These are phyloP conservation scores for Enteromius viviparus DNA, from an alignment of 2,797 vertebrate genomes.

Conservation along the genomic window DNA sequence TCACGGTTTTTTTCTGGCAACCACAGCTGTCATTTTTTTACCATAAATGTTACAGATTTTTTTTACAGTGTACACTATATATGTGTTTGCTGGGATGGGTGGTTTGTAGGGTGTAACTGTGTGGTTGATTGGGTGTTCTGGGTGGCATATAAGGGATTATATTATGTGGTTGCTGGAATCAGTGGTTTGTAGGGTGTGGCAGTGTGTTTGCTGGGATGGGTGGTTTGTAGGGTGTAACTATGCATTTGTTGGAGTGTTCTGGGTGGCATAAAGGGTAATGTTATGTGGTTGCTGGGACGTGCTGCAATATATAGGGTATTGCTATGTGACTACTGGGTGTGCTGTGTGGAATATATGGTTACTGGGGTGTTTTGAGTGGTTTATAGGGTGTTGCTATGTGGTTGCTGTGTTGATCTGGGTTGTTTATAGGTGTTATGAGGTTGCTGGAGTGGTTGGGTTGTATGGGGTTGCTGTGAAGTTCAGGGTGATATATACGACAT, in stretches of 20 bases:
- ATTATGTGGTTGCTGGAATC: too few species aligned
- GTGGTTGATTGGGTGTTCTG: not conserved
- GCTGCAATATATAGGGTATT: not conserved
- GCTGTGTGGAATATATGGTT: not conserved
- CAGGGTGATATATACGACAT: fast-evolving
- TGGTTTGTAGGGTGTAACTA: not conserved
- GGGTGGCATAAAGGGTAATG: not conserved
- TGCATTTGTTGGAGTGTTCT: not conserved
- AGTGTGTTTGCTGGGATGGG: too few species aligned
- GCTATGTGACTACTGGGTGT: not conserved
- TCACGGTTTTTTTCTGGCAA: too few species aligned
- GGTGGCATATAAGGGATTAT: not conserved
- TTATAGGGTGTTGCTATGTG: not conserved
- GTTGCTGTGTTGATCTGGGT: not conserved
- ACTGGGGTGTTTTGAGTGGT: fast-evolving
- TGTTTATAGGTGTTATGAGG: not conserved
- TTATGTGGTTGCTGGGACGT: not conserved
- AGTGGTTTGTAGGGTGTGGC: not conserved
- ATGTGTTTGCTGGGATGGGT: not conserved
- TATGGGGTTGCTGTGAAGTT: not conserved
- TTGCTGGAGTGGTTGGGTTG: not conserved
- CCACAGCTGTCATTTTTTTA: too few species aligned
- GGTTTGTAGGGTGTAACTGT: not conserved
- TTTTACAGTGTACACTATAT: too few species aligned
- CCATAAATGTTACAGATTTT: too few species aligned